These are phyloP conservation scores for Lethenteron camtschaticum DNA, from an alignment of 2,113 vertebrate species.

Conservation along the genomic window DNA sequence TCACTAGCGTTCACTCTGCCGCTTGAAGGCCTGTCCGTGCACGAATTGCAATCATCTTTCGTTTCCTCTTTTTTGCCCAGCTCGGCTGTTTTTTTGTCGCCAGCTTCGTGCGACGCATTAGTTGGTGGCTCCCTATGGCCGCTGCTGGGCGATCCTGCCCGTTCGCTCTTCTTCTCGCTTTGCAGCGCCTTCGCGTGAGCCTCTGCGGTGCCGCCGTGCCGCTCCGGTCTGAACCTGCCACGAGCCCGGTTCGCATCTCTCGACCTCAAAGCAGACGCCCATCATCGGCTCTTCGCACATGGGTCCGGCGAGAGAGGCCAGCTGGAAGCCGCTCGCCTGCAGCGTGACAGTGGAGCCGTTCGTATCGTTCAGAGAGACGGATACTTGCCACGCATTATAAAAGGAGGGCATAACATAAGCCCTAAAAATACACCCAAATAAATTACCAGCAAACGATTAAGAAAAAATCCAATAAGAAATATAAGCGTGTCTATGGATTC, in stretches of 20 bases:
- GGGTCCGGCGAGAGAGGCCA: slow-evolving; percentile 63
- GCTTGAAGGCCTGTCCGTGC: not conserved
- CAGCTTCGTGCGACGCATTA: no score
- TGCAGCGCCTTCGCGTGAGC: not conserved
- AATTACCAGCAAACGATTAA: no score
- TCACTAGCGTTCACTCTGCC: slow-evolving; percentile 16
- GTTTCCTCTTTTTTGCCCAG: no score
- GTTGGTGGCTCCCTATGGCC: not conserved
- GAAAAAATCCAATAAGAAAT: no score
- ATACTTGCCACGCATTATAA: no score
- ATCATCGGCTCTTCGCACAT: slow-evolving; percentile 95
- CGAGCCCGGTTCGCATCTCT: slow-evolving; percentile 42
- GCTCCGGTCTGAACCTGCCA: not conserved
- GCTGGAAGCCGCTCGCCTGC: slow-evolving; percentile 46
- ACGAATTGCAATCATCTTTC: no score
- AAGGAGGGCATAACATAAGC: no score
- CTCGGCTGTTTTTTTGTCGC: no score
- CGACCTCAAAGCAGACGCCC: slow-evolving; percentile 76
- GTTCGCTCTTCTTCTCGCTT: not conserved
- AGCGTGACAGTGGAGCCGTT: not conserved
- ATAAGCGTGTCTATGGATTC: no score
- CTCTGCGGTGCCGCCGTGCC: not conserved
- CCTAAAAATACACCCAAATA: no score
- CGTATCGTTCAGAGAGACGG: no score
- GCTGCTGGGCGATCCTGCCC: not conserved